phyloP scores from a whole-genome alignment of 2,797 vertebrate species.

The Coluber constrictor region DNA sequence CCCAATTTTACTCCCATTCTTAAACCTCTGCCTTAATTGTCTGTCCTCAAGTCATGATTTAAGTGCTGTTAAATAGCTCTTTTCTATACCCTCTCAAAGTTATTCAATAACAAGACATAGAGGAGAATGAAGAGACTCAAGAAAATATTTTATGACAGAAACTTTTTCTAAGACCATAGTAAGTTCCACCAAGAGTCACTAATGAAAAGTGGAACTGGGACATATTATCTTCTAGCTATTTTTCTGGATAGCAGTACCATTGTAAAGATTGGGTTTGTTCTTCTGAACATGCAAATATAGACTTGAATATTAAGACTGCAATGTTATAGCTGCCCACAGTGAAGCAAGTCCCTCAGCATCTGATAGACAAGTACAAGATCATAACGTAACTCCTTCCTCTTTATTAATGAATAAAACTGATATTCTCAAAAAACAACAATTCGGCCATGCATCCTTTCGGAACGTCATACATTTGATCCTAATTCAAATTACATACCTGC shows the following conservation, averaged over 20 bases:
- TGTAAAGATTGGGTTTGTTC: neutral
- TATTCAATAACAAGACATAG: neutral
- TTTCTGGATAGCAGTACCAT: neutral
- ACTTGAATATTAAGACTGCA: no score
- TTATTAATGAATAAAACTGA: neutral
- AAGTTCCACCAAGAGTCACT: neutral
- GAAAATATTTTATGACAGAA: neutral
- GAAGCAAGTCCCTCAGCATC: neutral
- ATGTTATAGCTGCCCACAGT: neutral
- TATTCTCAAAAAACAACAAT: neutral
- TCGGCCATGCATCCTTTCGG: neutral
- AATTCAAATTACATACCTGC: neutral
- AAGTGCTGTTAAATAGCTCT: neutral
- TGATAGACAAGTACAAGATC: neutral
- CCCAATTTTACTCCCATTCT: neutral
- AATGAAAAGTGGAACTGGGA: neutral
- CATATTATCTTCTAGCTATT: neutral
- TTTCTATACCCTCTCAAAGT: neutral
- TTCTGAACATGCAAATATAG: no score
- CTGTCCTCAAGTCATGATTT: neutral
- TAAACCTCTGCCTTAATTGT: neutral
- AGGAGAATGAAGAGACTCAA: neutral
- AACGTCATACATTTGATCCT: neutral
- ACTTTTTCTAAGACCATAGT: neutral
- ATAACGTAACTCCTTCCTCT: neutral